Percentiles rank a stretch among this genome's conserved stretches.
These are phyloP conservation scores for Marmota monax DNA, from an alignment of 2,113 vertebrate species.

Conservation along the genomic window DNA sequence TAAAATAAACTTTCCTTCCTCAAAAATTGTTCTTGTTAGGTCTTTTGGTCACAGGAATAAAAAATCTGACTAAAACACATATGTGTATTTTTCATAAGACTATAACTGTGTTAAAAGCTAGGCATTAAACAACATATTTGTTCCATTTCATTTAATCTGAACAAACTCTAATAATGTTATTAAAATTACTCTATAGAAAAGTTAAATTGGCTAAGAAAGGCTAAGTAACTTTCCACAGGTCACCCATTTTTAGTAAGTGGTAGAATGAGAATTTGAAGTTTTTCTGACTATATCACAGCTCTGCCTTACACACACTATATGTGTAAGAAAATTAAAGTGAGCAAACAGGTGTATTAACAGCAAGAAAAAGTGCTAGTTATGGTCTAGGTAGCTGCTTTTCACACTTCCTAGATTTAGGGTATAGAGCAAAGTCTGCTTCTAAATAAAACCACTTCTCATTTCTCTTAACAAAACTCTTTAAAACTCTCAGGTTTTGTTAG, in stretches of 20 bases:
- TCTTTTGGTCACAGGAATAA: too few relatives aligned
- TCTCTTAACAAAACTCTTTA: neutral
- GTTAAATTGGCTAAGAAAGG: neutral
- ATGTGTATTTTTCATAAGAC: neutral
- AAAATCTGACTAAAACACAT: too few relatives aligned
- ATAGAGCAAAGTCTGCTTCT: neutral
- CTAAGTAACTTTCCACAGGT: constrained; percentile 6
- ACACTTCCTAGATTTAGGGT: neutral
- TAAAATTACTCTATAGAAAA: neutral
- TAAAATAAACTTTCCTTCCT: too few relatives aligned
- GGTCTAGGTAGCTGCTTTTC: neutral
- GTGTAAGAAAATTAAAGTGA: constrained; percentile 28
- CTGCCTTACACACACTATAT: neutral
- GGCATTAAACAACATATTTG: neutral
- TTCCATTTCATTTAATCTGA: neutral
- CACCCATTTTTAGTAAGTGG: neutral
- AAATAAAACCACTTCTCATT: neutral
- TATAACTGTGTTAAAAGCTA: neutral
- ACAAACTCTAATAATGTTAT: neutral
- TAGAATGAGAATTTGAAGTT: neutral
- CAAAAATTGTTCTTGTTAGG: too few relatives aligned
- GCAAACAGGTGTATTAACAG: neutral
- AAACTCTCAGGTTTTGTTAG: neutral
- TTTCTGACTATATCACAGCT: neutral
- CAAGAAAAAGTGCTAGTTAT: neutral